Conservation (phyloP, 2,797 vertebrate genomes). For the Dermochelys coriacea region DNA sequence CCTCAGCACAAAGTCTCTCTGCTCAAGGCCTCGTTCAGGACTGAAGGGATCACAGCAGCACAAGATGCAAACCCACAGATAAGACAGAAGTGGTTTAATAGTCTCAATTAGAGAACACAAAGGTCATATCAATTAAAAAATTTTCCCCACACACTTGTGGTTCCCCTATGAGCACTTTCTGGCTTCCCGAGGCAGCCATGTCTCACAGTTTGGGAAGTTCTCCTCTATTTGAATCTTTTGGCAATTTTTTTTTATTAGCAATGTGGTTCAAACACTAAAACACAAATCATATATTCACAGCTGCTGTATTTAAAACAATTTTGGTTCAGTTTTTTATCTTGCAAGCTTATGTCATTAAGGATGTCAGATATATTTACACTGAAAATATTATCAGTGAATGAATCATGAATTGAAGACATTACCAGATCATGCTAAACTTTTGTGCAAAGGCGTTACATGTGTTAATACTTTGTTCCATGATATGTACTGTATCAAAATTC, state of each 20-base stretch:
- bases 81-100: neutral
- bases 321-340: neutral
- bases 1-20: neutral
- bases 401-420: constrained; percentile 41
- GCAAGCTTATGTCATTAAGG: constrained; percentile 35
- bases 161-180: neutral
- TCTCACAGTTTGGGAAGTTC: neutral
- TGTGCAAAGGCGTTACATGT: neutral
- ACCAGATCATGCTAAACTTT: neutral
- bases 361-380: constrained; percentile 34
- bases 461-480: neutral
- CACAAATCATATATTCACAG: constrained; percentile 67
- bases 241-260: constrained; percentile 63
- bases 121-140: neutral
- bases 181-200: neutral
- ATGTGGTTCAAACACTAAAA: constrained; percentile 47
- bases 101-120: neutral
- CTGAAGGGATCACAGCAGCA: neutral
- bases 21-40: neutral
- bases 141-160: too few species aligned
- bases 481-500: neutral
- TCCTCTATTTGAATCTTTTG: constrained; percentile 12
- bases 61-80: neutral
- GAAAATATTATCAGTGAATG: constrained; percentile 32
- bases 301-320: constrained; percentile 50